Base-by-base conservation (phyloP, 1,140 invertebrate genomes). In the Drosophila paulistorum region DNA sequence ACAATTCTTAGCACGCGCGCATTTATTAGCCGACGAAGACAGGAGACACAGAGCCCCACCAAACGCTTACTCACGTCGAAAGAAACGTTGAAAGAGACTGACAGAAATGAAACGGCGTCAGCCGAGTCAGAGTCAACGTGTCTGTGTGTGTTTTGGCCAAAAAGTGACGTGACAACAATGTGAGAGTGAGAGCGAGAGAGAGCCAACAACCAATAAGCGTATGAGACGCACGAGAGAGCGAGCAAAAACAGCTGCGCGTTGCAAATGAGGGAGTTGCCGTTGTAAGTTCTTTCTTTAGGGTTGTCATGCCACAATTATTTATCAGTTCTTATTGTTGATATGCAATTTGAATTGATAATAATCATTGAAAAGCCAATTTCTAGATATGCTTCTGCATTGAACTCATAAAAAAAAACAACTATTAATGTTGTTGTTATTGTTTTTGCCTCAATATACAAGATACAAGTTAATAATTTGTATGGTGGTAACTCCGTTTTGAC, bases 21-120 rank as follows among this genome's bases (percentile, higher is more conserved):
- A 33, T 30, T 65, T 84, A 42, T 58, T 75, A 35, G 63, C 58
- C 75, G 59, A 51, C 71, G 59, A 20, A 51, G 45, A 51, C 45
- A 51, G 17, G 37, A 39, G 30, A 30, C 30, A 30, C 37, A 39
- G 37, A 39, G 37, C 17, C 17, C 65, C 77, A 68, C 65, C 77
- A 68, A 84, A 81, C 70, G 82, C 65, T 86, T 86, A 86, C 83
- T 87, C 83, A 86, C 79, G 74, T 42, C 62, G 45, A 75, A 75
- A 30, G 30, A 63, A 77, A 77, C 71, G 78, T 72, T 67, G 72
- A 81, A 62, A 79, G 78, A 51, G 45, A 51, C 45, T 51, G 82
- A 86, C 84, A 86, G 81, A 85, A 79, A 51, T 55, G 66, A 42
- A 58, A 55, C 64, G 64, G 64, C 65, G 64, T 66, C 65, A 23